Evolutionary conservation across 2,113 vertebrate genomes (phyloP).

Genomic region (Proteles cristata): DNA sequence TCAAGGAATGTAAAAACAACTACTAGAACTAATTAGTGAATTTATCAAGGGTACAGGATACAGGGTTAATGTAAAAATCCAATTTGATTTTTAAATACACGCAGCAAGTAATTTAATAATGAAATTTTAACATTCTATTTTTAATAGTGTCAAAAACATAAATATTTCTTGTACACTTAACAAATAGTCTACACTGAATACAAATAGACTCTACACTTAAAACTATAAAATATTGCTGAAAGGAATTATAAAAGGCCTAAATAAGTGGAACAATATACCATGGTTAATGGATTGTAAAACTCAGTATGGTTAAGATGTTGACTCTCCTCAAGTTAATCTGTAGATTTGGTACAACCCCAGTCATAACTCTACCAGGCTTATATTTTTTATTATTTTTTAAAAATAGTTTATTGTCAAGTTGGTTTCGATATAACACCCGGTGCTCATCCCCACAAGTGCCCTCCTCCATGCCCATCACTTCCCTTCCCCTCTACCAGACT

Average conservation of each 20-base stretch:
- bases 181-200: not conserved
- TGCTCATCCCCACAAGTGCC: too few species aligned
- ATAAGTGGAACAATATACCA: not conserved
- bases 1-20: not conserved
- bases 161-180: not conserved
- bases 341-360: not conserved
- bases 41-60: not conserved
- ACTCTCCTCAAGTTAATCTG: not conserved
- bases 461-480: too few species aligned
- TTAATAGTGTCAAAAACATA: not conserved
- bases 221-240: constrained; percentile 32
- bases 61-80: not conserved
- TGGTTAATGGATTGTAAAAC: not conserved
- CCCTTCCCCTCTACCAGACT: not conserved
- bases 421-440: too few species aligned
- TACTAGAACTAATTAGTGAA: not conserved
- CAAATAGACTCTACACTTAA: not conserved
- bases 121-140: constrained; percentile 18
- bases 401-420: too few species aligned
- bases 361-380: not conserved
- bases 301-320: not conserved
- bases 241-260: not conserved
- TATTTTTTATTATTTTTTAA: too few species aligned
- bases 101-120: constrained; percentile 1
- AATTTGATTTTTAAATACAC: constrained; percentile 20